A percentile compares a stretch with the other conserved stretches of the same genome.
These are phyloP conservation scores for Proisotoma minuta DNA, from an alignment of 2,888 invertebrate species.

Conservation along the genomic window DNA sequence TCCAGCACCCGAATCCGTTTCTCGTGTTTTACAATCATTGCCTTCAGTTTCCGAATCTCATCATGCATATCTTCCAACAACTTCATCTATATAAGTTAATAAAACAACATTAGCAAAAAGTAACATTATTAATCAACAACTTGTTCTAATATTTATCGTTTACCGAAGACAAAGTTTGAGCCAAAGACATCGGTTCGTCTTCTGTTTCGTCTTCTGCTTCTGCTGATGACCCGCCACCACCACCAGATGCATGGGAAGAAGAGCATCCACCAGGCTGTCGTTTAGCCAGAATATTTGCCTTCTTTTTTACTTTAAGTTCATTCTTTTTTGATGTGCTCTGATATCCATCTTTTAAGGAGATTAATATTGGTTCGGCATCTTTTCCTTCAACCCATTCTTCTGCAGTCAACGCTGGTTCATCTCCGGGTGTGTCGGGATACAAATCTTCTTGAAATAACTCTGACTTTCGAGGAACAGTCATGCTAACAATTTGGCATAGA, in stretches of 20 bases:
- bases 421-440: constrained; percentile 90
- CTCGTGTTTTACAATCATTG: constrained; percentile 91
- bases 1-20: constrained; percentile 76
- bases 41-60: constrained; percentile 84
- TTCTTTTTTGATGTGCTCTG: constrained; percentile 54
- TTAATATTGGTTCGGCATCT: constrained; percentile 83
- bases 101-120: not conserved
- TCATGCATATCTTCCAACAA: constrained; percentile 74
- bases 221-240: constrained; percentile 26
- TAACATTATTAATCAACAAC: too few relatives aligned
- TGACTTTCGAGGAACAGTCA: constrained; percentile 97
- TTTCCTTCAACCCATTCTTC: constrained; percentile 89
- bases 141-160: too few relatives aligned
- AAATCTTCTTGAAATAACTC: constrained; percentile 96
- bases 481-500: constrained; percentile 89
- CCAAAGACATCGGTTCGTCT: constrained; percentile 32
- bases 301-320: constrained; percentile 69
- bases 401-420: constrained; percentile 79
- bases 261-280: constrained; percentile 51
- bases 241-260: constrained; percentile 17
- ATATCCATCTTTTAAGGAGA: constrained; percentile 73
- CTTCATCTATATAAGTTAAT: constrained; percentile 34
- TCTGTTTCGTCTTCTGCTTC: constrained; percentile 40
- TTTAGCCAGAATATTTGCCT: constrained; percentile 75
- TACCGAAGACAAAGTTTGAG: constrained; percentile 35